Base-by-base conservation (phyloP, 2,113 vertebrate species). In the Anas platyrhynchos region DNA sequence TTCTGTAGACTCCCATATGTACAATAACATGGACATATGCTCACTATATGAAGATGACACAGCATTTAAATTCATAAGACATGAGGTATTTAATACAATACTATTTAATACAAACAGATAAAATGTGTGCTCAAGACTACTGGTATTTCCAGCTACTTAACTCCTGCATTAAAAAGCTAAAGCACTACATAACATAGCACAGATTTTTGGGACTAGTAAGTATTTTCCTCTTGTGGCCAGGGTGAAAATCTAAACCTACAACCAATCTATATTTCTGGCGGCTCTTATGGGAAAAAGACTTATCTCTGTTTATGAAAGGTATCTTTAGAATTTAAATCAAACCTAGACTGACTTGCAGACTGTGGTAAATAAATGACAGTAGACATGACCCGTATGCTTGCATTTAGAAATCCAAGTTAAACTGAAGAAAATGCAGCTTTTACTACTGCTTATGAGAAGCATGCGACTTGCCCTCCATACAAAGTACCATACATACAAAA, bases 301-400 rank as follows among this genome's bases (percentile, higher is more conserved):
- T 83, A 52, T 23, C 9, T 74, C 59, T 58, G 8, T 48, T 74
- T 58, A 54, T 25, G 41, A 12, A 26, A 83, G 56, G 16, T 18
- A 82, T 16, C 13, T 66, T 36, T 38, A 7, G 32, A 38, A 17
- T 41, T 67, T 10, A 58, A 76, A 2, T 72, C 18, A 14, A 71
- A 85, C 55, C 4, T 50, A 21, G 14, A 86, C 0, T 0, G 14
- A 86, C 0, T 0, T 20, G 54, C 16, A 77, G 72, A 44, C 4
- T 56, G 2, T 26, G 80, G 68, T 38, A 36, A 83, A 68, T 56
- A 59, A 5, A 7, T n/a, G 21, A 65, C 13, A 41, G 48, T 32
- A 34, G 38, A 22, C 29, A 29, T 1, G 4, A 91, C 10, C n/a
- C 73, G 29, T 22, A 68, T 1, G 9, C 38, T 29, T 80, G 21